These are phyloP conservation scores for Rhinolophus sinicus DNA, from an alignment of 2,113 vertebrate genomes.

Conservation along the genomic window DNA sequence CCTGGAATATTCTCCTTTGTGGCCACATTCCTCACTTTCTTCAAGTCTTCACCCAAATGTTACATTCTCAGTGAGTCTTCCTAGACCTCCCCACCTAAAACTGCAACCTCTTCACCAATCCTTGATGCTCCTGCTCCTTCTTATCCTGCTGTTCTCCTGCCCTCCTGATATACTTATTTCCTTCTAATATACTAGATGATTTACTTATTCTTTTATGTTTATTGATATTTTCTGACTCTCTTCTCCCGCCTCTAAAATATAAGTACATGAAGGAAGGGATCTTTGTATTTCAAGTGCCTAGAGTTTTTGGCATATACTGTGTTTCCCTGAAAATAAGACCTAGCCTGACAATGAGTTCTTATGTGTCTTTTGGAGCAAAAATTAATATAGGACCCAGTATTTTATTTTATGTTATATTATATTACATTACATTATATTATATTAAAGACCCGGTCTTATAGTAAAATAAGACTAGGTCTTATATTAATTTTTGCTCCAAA, in stretches of 20 bases:
- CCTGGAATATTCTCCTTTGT: background rate
- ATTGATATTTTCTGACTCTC: slow-evolving; percentile 5
- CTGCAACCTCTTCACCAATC: background rate
- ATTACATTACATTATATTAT: too few species aligned
- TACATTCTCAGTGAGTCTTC: background rate
- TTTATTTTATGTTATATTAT: too few species aligned
- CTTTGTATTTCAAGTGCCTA: background rate
- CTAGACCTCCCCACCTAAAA: background rate
- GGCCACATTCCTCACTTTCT: background rate
- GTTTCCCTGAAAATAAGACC: too few species aligned
- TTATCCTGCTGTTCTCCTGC: background rate
- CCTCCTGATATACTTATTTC: background rate
- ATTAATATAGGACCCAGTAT: too few species aligned
- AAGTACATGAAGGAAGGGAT: background rate
- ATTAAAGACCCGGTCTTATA: too few species aligned
- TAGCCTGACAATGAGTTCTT: too few species aligned
- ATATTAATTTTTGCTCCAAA: too few species aligned
- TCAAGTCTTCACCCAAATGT: background rate
- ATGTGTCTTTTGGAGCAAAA: too few species aligned
- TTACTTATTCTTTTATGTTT: background rate
- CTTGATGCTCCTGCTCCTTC: background rate
- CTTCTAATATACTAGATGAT: background rate
- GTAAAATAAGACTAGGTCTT: too few species aligned
- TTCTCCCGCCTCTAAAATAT: background rate
- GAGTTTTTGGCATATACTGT: background rate